Evolutionary conservation across 1,140 invertebrate species (phyloP).

Genomic region (Ctenoplectra terminalis): DNA sequence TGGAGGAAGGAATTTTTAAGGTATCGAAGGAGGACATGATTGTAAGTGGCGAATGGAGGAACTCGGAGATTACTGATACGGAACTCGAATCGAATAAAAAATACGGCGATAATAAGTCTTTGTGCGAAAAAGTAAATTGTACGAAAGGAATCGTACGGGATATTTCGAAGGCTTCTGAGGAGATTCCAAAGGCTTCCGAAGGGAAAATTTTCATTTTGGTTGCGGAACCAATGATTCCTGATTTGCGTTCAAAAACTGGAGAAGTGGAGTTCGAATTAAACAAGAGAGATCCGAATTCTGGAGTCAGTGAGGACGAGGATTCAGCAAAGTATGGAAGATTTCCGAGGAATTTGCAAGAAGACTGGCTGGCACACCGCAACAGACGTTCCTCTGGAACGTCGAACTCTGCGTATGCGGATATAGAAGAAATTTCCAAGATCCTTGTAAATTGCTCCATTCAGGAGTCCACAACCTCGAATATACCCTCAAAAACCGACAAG

Average conservation of each 20-base stretch:
- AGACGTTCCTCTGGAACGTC: not conserved
- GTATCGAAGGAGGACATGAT: too few relatives aligned
- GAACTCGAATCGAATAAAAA: too few relatives aligned
- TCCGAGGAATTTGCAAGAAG: not conserved
- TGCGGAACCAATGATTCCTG: not conserved
- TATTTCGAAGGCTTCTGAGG: not conserved
- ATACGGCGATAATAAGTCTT: too few relatives aligned
- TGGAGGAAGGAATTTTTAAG: too few relatives aligned
- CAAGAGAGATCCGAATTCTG: not conserved
- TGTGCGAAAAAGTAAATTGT: too few relatives aligned
- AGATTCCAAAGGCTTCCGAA: not conserved
- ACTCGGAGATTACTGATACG: too few relatives aligned
- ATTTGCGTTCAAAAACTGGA: too few relatives aligned
- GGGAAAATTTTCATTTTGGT: not conserved
- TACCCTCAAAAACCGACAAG: too few relatives aligned
- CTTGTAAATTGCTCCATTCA: not conserved
- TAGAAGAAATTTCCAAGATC: constrained; percentile 5
- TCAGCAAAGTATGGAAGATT: not conserved
- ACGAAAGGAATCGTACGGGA: not conserved
- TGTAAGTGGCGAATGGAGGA: too few relatives aligned
- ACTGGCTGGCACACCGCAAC: too few relatives aligned
- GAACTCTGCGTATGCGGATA: not conserved
- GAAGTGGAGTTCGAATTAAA: not conserved
- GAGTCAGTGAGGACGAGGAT: not conserved
- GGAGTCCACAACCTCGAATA: too few relatives aligned